A percentile compares a stretch with the other conserved stretches of the same genome.
phyloP scores from a whole-genome alignment of 2,888 invertebrate genomes.

The Agrotis exclamationis region DNA sequence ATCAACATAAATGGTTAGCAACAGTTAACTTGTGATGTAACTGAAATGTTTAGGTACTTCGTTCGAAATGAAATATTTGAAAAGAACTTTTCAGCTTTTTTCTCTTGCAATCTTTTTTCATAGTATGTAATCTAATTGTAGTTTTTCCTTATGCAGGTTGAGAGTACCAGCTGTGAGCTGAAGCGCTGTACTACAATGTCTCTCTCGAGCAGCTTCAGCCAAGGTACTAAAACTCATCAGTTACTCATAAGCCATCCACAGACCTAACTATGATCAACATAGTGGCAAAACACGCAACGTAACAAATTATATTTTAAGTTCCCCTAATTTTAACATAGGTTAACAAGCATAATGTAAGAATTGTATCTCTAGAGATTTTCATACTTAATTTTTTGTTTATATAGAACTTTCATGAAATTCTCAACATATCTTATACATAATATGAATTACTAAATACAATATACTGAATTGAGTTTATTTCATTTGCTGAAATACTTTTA shows the following conservation, averaged over 20 bases:
- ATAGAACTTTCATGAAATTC: slow-evolving; percentile 57
- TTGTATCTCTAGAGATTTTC: slow-evolving; percentile 63
- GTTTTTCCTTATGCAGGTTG: slow-evolving; percentile 72
- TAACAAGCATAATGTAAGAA: slow-evolving; percentile 71
- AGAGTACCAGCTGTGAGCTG: slow-evolving; percentile 83
- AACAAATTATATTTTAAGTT: slow-evolving; percentile 84
- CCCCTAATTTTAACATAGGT: slow-evolving; percentile 69
- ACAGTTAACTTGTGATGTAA: too few relatives aligned
- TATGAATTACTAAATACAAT: slow-evolving; percentile 67
- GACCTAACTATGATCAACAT: slow-evolving; percentile 88
- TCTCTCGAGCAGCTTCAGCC: slow-evolving; percentile 81
- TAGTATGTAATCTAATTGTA: slow-evolving; percentile 3
- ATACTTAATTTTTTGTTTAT: slow-evolving; percentile 62
- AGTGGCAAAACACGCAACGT: slow-evolving; percentile 84
- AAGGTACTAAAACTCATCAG: slow-evolving; percentile 86
- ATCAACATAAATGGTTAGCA: too few relatives aligned
- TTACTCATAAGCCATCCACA: slow-evolving; percentile 80
- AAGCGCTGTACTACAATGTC: slow-evolving; percentile 79
- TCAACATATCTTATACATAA: slow-evolving; percentile 54
- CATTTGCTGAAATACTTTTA: slow-evolving; percentile 65
- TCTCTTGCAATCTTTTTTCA: not conserved
- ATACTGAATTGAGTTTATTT: slow-evolving; percentile 68
- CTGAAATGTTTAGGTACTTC: too few relatives aligned
- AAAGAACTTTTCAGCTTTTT: not conserved
- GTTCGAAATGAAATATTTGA: too few relatives aligned